Evolutionary conservation across 2,113 vertebrate species (phyloP).

Genomic region (Reinhardtius hippoglossoides): DNA sequence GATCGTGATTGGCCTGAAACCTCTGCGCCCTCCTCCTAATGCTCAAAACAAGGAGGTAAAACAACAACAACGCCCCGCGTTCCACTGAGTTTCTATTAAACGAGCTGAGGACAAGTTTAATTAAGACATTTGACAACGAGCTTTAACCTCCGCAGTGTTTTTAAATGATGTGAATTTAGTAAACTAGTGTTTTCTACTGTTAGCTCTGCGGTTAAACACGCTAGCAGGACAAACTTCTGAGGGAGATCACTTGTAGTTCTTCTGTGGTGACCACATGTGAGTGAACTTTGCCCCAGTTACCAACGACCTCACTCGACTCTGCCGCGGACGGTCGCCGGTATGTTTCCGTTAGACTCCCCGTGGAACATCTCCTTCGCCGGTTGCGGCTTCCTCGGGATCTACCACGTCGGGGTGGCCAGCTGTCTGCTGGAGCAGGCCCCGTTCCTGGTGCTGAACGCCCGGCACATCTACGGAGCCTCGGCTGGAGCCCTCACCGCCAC

Average conservation of each 20-base stretch:
- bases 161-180: neutral
- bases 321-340: conserved; percentile 61
- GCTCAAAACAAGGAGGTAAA: neutral
- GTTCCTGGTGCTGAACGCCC: conserved; percentile 91
- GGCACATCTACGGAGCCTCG: conserved; percentile 93
- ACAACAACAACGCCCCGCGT: conserved; percentile 46
- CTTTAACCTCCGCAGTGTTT: neutral
- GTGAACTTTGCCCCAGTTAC: neutral
- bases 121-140: neutral
- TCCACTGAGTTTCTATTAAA: conserved; percentile 20
- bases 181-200: neutral
- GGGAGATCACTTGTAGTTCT: neutral
- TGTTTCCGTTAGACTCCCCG: conserved; percentile 90
- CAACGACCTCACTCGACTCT: neutral
- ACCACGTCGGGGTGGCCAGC: conserved; percentile 95
- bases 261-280: neutral
- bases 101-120: neutral
- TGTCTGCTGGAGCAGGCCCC: conserved; percentile 92
- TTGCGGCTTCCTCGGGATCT: conserved; percentile 96
- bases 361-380: conserved; percentile 99
- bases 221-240: too few species aligned
- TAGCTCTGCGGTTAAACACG: too few species aligned
- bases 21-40: neutral
- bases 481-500: conserved; percentile 94
- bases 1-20: conserved; percentile 47